Conservation (phyloP, 1,140 invertebrate species). For the Drosophila mayri region DNA sequence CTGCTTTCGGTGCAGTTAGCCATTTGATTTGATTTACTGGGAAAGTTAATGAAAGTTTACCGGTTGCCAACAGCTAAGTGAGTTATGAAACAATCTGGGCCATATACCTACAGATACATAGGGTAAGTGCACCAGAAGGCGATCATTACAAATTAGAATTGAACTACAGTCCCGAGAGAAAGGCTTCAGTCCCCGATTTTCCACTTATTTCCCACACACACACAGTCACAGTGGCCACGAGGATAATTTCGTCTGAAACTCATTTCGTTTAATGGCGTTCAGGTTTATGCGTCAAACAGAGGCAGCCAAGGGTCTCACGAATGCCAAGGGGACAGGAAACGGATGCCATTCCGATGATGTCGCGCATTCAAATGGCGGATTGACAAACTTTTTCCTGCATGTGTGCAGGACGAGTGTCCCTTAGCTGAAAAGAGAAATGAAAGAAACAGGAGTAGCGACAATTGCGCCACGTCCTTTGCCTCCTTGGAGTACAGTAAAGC, state of each 20-base stretch:
- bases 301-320: constrained; percentile 36
- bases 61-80: constrained; percentile 61
- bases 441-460: constrained; percentile 1
- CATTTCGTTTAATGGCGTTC: constrained; percentile 80
- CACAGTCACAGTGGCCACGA: constrained; percentile 15
- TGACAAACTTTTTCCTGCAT: constrained; percentile 70
- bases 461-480: constrained; percentile 24
- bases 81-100: constrained; percentile 76
- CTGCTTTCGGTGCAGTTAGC: constrained; percentile 42
- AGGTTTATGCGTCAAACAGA: constrained; percentile 77
- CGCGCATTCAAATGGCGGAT: constrained; percentile 80
- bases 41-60: constrained; percentile 76
- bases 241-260: constrained; percentile 80
- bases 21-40: constrained; percentile 80
- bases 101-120: not conserved
- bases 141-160: constrained; percentile 73
- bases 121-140: constrained; percentile 29
- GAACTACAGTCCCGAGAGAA: constrained; percentile 42
- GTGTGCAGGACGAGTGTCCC: constrained; percentile 8
- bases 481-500: constrained; percentile 11
- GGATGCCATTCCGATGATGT: constrained; percentile 65
- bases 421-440: constrained; percentile 8
- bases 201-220: constrained; percentile 12
- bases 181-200: constrained; percentile 8
- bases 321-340: constrained; percentile 46